A percentile compares a stretch with the other conserved stretches of the same genome.
Evolutionary conservation across 2,113 vertebrate genomes (phyloP).

Genomic region (Tenrec ecaudatus): DNA sequence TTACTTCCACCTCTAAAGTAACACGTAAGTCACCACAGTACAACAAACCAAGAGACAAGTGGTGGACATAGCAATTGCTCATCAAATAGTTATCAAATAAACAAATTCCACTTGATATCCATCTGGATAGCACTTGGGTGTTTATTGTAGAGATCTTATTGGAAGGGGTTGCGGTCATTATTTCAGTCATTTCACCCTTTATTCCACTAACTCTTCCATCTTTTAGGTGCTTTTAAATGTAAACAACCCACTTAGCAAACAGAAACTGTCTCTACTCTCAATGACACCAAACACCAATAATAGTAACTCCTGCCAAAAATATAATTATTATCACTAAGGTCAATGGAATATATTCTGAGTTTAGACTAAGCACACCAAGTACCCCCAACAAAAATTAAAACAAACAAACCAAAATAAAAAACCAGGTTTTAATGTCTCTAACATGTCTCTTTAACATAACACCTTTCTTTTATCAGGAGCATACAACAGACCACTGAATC

Average conservation of each 20-base stretch:
- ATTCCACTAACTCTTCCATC: neutral
- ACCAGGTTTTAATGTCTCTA: neutral
- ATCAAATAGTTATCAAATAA: slow-evolving; percentile 51
- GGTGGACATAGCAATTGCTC: neutral
- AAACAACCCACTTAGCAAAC: slow-evolving; percentile 45
- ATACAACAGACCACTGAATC: slow-evolving; percentile 28
- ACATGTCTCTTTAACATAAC: neutral
- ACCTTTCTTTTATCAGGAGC: slow-evolving; percentile 13
- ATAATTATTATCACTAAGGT: too few species aligned
- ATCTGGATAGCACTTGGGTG: neutral
- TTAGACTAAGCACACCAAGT: neutral
- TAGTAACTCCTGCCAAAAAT: neutral
- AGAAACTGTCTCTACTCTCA: neutral
- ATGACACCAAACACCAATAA: slow-evolving; percentile 19
- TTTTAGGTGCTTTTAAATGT: slow-evolving; percentile 37
- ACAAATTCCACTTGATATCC: slow-evolving; percentile 26
- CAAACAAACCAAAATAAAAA: neutral
- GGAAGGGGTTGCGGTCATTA: neutral
- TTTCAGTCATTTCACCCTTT: neutral
- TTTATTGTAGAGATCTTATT: neutral
- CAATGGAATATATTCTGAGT: slow-evolving; percentile 22
- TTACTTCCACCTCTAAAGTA: too few species aligned
- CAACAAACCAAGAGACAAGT: too few species aligned
- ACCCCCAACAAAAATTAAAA: neutral
- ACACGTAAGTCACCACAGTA: too few species aligned